Evolutionary conservation across 1,140 invertebrate species (phyloP), one percentile per base, ranked within the genome.

Genomic region (Thalassaphorura encarpata): DNA sequence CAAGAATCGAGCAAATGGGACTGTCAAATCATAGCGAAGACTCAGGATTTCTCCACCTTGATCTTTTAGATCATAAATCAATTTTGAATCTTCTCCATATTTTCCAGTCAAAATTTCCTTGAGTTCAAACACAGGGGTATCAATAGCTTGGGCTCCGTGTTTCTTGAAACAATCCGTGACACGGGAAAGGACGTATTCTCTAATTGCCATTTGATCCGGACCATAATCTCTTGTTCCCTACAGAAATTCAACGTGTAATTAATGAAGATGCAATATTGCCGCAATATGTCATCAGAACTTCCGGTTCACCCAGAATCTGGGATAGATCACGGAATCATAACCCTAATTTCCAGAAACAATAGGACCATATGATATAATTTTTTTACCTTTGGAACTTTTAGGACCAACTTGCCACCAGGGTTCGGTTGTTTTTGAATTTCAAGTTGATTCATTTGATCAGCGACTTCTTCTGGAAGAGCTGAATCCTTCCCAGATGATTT

Each of bases 61-160:
- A 76, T 99, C 95, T 69, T 89, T 90, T 8, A 99, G 74, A 72
- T 99, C 95, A 74, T 97, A 99, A 48, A 99, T 98, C 0, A 99
- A 74, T 71, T 99, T 99, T 0, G 94, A 92, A 73, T 99, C 97
- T 76, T 99, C 96, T 3, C 97, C 97, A 78, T 99, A 99, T 77
- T 99, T 99, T 42, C 94, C 96, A 43, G 93, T 97, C 28, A 99
- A 75, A 4, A 97, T 91, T 76, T 99, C 95, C 78, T 94, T 97
- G 11, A 98, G 72, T 76, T 99, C 97, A 79, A 99, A 99, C 16
- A 99, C 88, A 53, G 97, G 97, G 41, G 97, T 99, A 68, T 99
- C 97, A 69, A 99, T 96, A 18, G 91, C 89, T 69, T 94, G 90
- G 45, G 93, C 97, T n/a, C 96, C 97, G 71, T 99, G 95, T 52